Base-by-base conservation (phyloP, 1,140 invertebrate species). In the Macrostomum lignano region DNA sequence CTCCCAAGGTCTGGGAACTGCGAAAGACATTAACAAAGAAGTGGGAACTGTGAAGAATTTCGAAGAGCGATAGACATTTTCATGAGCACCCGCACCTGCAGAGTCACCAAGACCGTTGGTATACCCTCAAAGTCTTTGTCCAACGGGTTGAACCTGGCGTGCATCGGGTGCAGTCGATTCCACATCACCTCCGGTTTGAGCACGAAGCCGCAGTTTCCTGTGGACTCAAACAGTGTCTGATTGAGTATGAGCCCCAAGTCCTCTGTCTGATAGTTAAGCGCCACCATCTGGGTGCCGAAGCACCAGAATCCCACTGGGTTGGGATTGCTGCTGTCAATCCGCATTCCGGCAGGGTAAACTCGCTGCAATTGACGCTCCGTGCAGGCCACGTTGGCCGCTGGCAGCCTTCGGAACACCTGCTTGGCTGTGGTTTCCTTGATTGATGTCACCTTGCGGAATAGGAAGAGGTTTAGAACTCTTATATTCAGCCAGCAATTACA, bases 291-390 rank as follows among this genome's bases (percentile, higher is more conserved):
- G 0, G 79, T 70, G 1, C 79, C 78, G 48, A 76, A 79, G 0
- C 73, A 69, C 79, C 79, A 88, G 47, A 84, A 82, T 33, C 72
- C 71, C 0, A 84, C 69, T 0, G 79, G 79, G 51, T 84, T 82
- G 49, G 82, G 79, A 59, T 88, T 88, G 1, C 77, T 81, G 0
- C 77, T 82, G 49, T 84, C 78, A 34, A 88, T 82, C 38, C 77
- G 63, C 69, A 81, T 69, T 38, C 73, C 76, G 3, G 76, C 76
- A 2, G 78, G 78, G 59, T 86, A 86, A 0, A 74, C 77, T 38
- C 78, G 58, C 46, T 84, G 74, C 2, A 84, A 58, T 45, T 84
- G 77, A 0, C 71, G 76, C 44, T 82, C 74, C 0, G 76, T 25
- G 20, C 26, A 19, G 15, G 22, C 5, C 5, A 33, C 17, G n/a